Percentiles rank a stretch among this genome's conserved stretches.
Conservation (phyloP, 1,140 invertebrate species). For the Centruroides vittatus region DNA sequence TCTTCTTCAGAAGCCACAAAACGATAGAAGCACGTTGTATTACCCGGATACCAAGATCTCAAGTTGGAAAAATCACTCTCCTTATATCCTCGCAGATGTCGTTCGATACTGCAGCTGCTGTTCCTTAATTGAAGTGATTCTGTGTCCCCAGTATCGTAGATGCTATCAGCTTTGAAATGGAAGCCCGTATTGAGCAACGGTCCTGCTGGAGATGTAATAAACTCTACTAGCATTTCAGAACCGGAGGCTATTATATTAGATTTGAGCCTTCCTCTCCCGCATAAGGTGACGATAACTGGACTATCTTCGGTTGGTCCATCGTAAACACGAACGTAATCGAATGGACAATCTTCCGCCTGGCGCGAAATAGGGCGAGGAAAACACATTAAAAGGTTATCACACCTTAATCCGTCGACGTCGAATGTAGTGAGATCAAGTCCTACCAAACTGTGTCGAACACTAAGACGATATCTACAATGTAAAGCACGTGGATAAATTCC, state of each 20-base stretch:
- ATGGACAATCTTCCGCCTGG: conserved; percentile 57
- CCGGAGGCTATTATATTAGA: conserved; percentile 86
- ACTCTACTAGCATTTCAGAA: conserved; percentile 76
- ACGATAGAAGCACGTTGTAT: conserved; percentile 19
- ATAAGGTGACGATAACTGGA: conserved; percentile 76
- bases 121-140: conserved; percentile 13
- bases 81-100: conserved; percentile 13
- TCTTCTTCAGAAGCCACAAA: conserved; percentile 16
- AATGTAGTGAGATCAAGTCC: conserved; percentile 34
- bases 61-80: conserved; percentile 14
- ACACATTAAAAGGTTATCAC: conserved; percentile 87
- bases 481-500: conserved; percentile 78
- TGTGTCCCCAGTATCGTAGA: conserved; percentile 9
- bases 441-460: conserved; percentile 15
- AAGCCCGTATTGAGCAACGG: conserved; percentile 21
- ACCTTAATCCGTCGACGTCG: conserved; percentile 81
- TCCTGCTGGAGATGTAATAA: conserved; percentile 66
- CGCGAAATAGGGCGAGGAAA: conserved; percentile 64
- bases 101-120: conserved; percentile 17
- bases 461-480: conserved; percentile 45
- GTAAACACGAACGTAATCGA: conserved; percentile 75
- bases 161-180: conserved; percentile 19
- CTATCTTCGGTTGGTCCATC: conserved; percentile 75
- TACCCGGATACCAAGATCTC: conserved; percentile 20
- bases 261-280: conserved; percentile 83